phyloP scores from a whole-genome alignment of 2,113 vertebrate genomes.

The Arenaria interpres region DNA sequence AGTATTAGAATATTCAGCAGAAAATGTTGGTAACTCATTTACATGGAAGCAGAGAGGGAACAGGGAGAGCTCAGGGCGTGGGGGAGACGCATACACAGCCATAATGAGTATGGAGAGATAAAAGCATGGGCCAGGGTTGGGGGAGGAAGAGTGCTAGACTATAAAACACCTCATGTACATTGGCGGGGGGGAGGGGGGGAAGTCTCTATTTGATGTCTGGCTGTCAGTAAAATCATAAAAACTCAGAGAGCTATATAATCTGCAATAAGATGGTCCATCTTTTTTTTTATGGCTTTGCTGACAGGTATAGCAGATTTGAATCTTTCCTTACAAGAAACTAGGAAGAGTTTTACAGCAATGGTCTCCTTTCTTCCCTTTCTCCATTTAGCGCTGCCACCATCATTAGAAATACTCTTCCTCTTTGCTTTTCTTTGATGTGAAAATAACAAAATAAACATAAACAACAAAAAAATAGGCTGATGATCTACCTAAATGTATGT shows the following conservation, averaged over 20 bases:
- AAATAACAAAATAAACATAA: neutral
- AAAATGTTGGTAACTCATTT: neutral
- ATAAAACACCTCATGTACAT: neutral
- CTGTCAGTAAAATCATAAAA: slow-evolving; percentile 34
- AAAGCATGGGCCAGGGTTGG: neutral
- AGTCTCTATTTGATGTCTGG: neutral
- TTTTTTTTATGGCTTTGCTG: slow-evolving; percentile 32
- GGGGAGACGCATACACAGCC: neutral
- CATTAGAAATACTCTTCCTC: neutral
- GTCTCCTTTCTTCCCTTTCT: neutral
- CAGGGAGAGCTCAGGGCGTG: neutral
- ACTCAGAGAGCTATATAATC: neutral
- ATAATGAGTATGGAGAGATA: neutral
- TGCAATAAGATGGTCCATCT: slow-evolving; percentile 22
- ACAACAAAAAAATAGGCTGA: neutral
- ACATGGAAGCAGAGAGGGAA: neutral
- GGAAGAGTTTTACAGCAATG: neutral
- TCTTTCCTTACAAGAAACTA: slow-evolving; percentile 8
- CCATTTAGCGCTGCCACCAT: neutral
- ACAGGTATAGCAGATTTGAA: slow-evolving; percentile 10
- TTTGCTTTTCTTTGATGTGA: neutral
- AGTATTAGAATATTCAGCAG: neutral
- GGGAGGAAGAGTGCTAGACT: neutral
- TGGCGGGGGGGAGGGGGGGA: neutral
- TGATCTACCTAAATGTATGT: neutral